Evolutionary conservation across 2,113 vertebrate species (phyloP).

Genomic region (Cottus gobio): DNA sequence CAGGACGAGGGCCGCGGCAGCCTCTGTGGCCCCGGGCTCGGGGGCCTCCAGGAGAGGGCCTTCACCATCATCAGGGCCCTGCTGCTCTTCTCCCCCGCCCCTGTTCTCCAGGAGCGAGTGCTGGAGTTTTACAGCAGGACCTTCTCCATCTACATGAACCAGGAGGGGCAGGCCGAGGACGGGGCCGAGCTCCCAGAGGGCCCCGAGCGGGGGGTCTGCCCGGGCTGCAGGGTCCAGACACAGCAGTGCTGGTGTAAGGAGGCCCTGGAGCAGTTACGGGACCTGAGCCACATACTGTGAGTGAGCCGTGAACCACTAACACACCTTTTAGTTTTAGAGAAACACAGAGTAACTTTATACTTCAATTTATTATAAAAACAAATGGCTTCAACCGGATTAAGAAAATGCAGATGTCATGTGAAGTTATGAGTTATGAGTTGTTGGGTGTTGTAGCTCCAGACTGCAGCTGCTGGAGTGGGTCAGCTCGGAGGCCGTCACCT

Average conservation of each 20-base stretch:
- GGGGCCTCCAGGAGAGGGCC: constrained; percentile 87
- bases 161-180: constrained; percentile 69
- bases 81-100: constrained; percentile 91
- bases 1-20: constrained; percentile 75
- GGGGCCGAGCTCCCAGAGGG: constrained; percentile 52
- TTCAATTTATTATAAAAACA: too few species aligned
- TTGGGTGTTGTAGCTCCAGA: constrained; percentile 79
- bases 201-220: constrained; percentile 71
- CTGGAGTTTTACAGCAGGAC: constrained; percentile 93
- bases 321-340: too few species aligned
- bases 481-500: constrained; percentile 92
- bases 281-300: constrained; percentile 92
- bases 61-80: constrained; percentile 92
- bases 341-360: too few species aligned
- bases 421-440: too few species aligned
- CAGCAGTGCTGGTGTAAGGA: constrained; percentile 90
- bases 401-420: too few species aligned
- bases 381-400: too few species aligned
- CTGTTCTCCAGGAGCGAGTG: constrained; percentile 88
- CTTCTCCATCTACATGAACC: constrained; percentile 92
- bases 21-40: constrained; percentile 83
- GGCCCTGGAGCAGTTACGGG: constrained; percentile 90
- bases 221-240: constrained; percentile 83
- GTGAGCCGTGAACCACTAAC: constrained; percentile 50
- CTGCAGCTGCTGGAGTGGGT: constrained; percentile 94